A percentile compares a stretch with the other conserved stretches of the same genome.
These are phyloP conservation scores for Stomatorhinus ivindoensis DNA, from an alignment of 2,113 vertebrate genomes.

Conservation along the genomic window DNA sequence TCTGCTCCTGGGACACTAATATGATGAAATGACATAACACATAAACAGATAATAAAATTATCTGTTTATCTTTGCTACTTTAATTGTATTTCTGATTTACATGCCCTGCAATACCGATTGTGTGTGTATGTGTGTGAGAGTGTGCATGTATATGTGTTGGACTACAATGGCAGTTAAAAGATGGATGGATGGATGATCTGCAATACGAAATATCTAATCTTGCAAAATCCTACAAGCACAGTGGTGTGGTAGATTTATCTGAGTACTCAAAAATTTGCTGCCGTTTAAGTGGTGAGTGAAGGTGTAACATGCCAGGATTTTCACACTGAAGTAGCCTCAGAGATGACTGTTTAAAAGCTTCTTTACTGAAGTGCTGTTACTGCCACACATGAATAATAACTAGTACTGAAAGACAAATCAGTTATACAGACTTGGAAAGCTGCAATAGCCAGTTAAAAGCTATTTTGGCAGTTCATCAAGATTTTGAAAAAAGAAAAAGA, in stretches of 20 bases:
- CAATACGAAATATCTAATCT: background rate
- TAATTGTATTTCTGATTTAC: background rate
- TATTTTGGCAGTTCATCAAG: conserved; percentile 3
- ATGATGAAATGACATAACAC: background rate
- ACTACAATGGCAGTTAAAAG: background rate
- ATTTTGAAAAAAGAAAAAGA: background rate
- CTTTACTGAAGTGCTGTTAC: background rate
- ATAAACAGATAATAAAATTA: background rate
- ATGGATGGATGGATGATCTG: background rate
- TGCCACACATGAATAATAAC: background rate
- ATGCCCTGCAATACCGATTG: background rate
- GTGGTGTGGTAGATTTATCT: background rate
- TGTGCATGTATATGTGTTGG: background rate
- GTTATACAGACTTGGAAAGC: background rate
- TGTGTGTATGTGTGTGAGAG: background rate
- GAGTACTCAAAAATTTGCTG: background rate
- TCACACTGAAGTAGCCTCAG: background rate
- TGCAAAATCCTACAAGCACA: background rate
- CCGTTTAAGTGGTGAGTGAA: background rate
- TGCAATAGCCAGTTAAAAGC: background rate
- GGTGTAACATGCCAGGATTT: background rate
- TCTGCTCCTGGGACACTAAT: background rate
- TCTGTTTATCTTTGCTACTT: background rate
- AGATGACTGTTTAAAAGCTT: background rate
- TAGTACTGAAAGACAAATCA: background rate